Percentiles rank a stretch among this genome's conserved stretches.
Evolutionary conservation across 1,140 invertebrate species (phyloP).

Genomic region (Drosophila insularis): DNA sequence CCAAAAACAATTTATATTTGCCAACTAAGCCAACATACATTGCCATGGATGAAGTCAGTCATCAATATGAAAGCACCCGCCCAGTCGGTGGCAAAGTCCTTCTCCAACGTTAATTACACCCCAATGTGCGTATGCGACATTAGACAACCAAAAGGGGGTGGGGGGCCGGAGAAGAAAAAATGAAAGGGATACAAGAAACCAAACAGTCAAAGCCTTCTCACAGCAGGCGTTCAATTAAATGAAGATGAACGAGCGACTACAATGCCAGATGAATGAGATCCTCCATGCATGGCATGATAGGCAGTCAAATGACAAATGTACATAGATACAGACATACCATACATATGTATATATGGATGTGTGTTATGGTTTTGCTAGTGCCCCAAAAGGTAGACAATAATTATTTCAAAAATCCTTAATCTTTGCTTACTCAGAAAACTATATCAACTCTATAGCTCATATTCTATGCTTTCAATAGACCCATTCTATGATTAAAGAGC

Average conservation of each 20-base stretch:
- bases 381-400: too few relatives aligned
- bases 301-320: background rate
- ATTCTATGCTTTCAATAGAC: too few relatives aligned
- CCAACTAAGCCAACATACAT: slow-evolving; percentile 16
- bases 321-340: background rate
- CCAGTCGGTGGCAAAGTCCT: slow-evolving; percentile 7
- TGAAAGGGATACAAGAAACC: background rate
- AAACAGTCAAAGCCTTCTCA: slow-evolving; percentile 14
- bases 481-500: too few relatives aligned
- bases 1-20: slow-evolving; percentile 13
- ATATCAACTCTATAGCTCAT: too few relatives aligned
- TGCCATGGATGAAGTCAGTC: slow-evolving; percentile 3
- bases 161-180: too few relatives aligned
- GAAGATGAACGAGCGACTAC: slow-evolving; percentile 43
- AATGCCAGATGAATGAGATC: background rate
- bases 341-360: too few relatives aligned
- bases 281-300: background rate
- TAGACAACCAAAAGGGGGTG: background rate
- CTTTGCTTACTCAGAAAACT: too few relatives aligned
- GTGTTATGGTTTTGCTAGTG: too few relatives aligned
- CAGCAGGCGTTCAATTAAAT: slow-evolving; percentile 54
- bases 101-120: slow-evolving; percentile 8
- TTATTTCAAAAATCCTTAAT: too few relatives aligned
- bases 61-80: slow-evolving; percentile 2
- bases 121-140: slow-evolving; percentile 21